Percentiles rank a stretch among this genome's conserved stretches.
Evolutionary conservation across 2,888 invertebrate species (phyloP).

Genomic region (Amphipyra berbera): DNA sequence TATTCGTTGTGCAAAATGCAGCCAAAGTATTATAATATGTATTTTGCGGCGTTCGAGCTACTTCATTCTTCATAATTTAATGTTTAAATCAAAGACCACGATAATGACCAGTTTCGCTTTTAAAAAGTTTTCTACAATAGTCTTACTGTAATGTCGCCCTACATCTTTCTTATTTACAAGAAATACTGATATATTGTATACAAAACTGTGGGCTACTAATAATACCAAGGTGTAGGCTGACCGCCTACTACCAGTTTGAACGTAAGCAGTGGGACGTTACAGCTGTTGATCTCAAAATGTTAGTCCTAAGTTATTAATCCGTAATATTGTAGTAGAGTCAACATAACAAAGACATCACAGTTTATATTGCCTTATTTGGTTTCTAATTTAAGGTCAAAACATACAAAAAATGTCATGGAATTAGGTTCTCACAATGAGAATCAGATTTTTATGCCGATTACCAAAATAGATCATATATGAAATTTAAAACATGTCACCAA

Average conservation of each 20-base stretch:
- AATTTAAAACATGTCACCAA: too few relatives aligned
- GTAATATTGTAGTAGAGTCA: slow-evolving; percentile 6
- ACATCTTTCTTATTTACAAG: slow-evolving; percentile 18
- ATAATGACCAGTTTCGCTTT: background rate
- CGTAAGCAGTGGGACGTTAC: slow-evolving; percentile 22
- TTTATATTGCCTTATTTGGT: too few relatives aligned
- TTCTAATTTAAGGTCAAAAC: too few relatives aligned
- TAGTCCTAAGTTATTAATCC: slow-evolving; percentile 17
- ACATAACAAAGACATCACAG: background rate
- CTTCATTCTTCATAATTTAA: background rate
- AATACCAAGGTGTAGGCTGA: slow-evolving; percentile 25
- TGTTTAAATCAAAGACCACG: background rate
- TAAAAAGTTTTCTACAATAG: slow-evolving; percentile 21
- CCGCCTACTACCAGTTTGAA: slow-evolving; percentile 31
- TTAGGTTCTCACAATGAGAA: too few relatives aligned
- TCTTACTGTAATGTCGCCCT: slow-evolving; percentile 18
- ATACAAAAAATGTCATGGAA: too few relatives aligned
- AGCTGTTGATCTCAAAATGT: slow-evolving; percentile 18
- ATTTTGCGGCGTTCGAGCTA: too few relatives aligned
- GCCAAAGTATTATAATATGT: too few relatives aligned
- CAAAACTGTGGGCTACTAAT: slow-evolving; percentile 18
- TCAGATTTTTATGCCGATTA: too few relatives aligned
- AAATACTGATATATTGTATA: slow-evolving; percentile 18
- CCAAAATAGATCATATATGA: too few relatives aligned
- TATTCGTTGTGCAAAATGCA: too few relatives aligned